Conservation (phyloP, 1,140 invertebrate species). For the Ridgeia piscesae region DNA sequence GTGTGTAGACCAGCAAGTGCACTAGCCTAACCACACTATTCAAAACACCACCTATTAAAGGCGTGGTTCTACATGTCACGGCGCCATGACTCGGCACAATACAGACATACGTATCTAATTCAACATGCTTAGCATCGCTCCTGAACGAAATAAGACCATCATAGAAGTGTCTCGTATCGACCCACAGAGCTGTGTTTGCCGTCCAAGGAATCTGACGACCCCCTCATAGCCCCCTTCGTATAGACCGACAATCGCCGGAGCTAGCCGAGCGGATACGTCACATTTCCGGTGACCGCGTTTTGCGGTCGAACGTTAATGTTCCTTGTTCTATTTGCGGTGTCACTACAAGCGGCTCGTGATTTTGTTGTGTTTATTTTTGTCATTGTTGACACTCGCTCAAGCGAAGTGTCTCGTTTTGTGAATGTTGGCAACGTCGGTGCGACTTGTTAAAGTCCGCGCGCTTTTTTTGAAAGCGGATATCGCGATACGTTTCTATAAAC, state of each 20-base stretch:
- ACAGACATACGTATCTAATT: background rate
- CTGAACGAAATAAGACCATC: background rate
- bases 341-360: background rate
- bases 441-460: background rate
- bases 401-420: background rate
- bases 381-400: background rate
- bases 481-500: background rate
- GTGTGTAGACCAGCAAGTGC: too few relatives aligned
- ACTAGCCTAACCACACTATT: background rate
- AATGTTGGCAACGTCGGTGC: background rate
- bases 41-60: background rate
- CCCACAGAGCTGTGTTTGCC: background rate
- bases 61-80: background rate
- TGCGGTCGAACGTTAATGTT: background rate
- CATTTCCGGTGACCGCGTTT: background rate
- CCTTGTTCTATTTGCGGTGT: background rate
- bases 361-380: background rate
- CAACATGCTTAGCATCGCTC: background rate
- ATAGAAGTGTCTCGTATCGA: background rate
- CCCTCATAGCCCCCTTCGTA: too few relatives aligned
- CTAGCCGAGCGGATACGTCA: background rate
- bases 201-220: background rate
- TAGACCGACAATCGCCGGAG: background rate
- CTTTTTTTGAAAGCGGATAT: background rate
- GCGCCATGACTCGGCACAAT: background rate